Conservation (phyloP, 2,113 vertebrate species). For the Eretmochelys imbricata region DNA sequence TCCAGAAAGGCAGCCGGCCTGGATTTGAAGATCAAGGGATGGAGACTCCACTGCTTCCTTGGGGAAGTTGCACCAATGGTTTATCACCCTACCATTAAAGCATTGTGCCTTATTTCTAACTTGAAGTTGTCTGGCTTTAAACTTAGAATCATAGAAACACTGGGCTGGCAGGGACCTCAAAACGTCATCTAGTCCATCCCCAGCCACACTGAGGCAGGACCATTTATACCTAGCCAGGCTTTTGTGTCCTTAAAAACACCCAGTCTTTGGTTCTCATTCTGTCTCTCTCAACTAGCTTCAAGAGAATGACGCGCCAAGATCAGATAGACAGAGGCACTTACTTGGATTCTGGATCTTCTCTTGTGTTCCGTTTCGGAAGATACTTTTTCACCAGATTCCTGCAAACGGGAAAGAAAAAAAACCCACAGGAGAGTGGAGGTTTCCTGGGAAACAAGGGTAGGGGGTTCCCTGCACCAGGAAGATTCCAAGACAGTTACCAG, state of each 20-base stretch:
- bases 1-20: neutral
- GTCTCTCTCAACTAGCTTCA: neutral
- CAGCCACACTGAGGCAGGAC: too few species aligned
- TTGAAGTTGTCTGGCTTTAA: too few species aligned
- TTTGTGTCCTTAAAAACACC: neutral
- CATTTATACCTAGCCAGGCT: neutral
- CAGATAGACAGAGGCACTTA: slow-evolving; percentile 62
- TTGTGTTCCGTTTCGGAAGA: slow-evolving; percentile 84
- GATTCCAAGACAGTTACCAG: neutral
- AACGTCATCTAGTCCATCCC: neutral
- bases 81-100: too few species aligned
- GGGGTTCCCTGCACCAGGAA: neutral
- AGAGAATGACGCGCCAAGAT: too few species aligned
- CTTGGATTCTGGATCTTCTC: slow-evolving; percentile 91
- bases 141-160: neutral
- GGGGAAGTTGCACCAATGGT: neutral
- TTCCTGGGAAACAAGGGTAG: neutral
- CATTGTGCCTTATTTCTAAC: too few species aligned
- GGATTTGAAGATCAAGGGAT: neutral
- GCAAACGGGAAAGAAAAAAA: neutral
- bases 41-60: neutral
- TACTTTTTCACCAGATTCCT: slow-evolving; percentile 93
- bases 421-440: neutral
- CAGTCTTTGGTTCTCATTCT: neutral
- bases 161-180: neutral